Conservation (phyloP, 2,888 invertebrate genomes). For the Fragum whitleyi region DNA sequence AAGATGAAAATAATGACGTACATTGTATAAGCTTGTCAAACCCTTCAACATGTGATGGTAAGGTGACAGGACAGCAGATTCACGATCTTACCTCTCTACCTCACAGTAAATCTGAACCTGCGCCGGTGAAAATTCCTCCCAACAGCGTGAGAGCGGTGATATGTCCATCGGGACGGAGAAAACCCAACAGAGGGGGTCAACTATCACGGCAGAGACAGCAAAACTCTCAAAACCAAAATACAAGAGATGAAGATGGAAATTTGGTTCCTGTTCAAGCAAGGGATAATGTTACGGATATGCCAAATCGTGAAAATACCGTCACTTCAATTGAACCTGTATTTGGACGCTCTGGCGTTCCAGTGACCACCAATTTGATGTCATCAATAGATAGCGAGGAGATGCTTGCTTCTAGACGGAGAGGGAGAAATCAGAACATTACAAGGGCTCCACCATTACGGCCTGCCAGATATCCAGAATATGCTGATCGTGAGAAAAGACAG, state of each 20-base stretch:
- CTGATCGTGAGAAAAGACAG: constrained; percentile 26
- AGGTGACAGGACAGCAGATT: not conserved
- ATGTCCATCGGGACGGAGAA: not conserved
- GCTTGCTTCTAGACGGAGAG: constrained; percentile 12
- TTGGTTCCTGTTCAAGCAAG: constrained; percentile 21
- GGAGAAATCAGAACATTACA: not conserved
- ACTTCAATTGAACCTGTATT: constrained; percentile 34
- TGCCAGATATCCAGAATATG: constrained; percentile 48
- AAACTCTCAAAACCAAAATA: not conserved
- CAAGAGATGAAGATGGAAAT: not conserved
- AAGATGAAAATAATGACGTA: not conserved
- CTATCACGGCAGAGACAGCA: not conserved
- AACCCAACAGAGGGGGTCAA: not conserved
- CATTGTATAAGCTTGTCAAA: not conserved
- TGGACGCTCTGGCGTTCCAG: not conserved
- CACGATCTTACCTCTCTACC: not conserved
- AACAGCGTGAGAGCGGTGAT: not conserved
- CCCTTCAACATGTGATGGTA: not conserved
- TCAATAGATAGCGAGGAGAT: constrained; percentile 26
- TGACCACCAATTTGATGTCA: constrained; percentile 28
- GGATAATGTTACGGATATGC: constrained; percentile 12
- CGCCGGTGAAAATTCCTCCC: not conserved
- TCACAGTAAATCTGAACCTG: not conserved
- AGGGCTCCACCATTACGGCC: not conserved
- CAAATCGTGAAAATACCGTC: constrained; percentile 21